Conservation (phyloP, 2,888 invertebrate genomes). For the Caenorhabditis virilis region DNA sequence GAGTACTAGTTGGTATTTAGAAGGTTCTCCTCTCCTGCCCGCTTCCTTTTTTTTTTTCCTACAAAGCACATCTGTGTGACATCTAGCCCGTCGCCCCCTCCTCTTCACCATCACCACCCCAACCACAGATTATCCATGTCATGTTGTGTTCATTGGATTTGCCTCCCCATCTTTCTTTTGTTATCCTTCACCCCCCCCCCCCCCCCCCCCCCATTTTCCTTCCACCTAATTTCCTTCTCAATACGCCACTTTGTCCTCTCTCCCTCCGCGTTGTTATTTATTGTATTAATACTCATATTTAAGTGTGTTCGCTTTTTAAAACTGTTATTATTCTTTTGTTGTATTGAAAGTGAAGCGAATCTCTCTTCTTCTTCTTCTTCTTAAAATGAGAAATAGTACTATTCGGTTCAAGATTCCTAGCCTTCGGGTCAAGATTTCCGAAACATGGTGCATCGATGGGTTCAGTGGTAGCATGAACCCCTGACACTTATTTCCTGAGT, state of each 20-base stretch:
- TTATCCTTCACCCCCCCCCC: constrained; percentile 9
- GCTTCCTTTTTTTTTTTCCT: not conserved
- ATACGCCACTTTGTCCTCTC: not conserved
- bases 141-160: constrained; percentile 13
- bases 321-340: not conserved
- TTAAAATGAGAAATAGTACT: too few species aligned
- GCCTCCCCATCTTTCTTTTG: constrained; percentile 11
- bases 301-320: not conserved
- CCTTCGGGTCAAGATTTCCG: too few species aligned
- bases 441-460: too few species aligned
- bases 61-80: constrained; percentile 27
- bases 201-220: not conserved
- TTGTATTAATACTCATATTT: not conserved
- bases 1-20: not conserved
- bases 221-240: not conserved
- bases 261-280: not conserved
- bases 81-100: constrained; percentile 1
- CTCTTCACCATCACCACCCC: not conserved
- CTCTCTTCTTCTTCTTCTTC: not conserved
- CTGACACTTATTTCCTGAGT: too few species aligned
- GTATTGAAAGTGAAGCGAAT: not conserved
- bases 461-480: too few species aligned
- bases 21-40: not conserved
- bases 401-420: too few species aligned
- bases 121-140: constrained; percentile 37